These are phyloP conservation scores for Dromius quadrimaculatus DNA, from an alignment of 2,888 invertebrate species.

Conservation along the genomic window DNA sequence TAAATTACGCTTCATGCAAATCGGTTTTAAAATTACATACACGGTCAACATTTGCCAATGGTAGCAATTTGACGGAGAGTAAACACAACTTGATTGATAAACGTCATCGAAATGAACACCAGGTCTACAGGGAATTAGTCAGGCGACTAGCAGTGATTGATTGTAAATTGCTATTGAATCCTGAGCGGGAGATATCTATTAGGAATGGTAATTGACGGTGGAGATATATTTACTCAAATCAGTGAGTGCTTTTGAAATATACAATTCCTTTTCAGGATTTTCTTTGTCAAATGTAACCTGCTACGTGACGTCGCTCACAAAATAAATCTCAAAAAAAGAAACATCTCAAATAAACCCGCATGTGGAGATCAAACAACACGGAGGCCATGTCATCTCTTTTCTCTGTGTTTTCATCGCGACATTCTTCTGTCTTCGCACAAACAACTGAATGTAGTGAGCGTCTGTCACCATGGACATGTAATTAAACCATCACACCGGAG, in stretches of 20 bases:
- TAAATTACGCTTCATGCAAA: too few species aligned
- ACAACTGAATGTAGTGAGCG: conserved; percentile 19
- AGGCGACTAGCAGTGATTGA: too few species aligned
- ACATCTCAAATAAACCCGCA: conserved; percentile 35
- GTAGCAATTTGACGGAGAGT: conserved; percentile 30
- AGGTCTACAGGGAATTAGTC: conserved; percentile 4
- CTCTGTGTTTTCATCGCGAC: conserved; percentile 19
- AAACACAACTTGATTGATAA: too few species aligned
- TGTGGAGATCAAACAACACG: conserved; percentile 33
- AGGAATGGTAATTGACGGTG: background rate
- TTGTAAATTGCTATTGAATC: conserved; percentile 34
- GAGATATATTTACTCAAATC: background rate
- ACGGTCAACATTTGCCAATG: conserved; percentile 31
- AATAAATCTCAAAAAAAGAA: conserved; percentile 31
- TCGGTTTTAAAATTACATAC: conserved; percentile 40
- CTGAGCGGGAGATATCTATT: background rate
- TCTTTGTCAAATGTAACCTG: too few species aligned
- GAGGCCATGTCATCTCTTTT: conserved; percentile 1
- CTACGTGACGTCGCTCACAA: conserved; percentile 17
- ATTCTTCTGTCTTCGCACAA: conserved; percentile 29
- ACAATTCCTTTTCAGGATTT: too few species aligned
- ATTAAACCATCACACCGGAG: conserved; percentile 42
- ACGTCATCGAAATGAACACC: conserved; percentile 44
- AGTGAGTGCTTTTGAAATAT: too few species aligned
- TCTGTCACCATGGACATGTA: conserved; percentile 41